Conservation (phyloP, 2,797 vertebrate species). For the Molossus molossus region DNA sequence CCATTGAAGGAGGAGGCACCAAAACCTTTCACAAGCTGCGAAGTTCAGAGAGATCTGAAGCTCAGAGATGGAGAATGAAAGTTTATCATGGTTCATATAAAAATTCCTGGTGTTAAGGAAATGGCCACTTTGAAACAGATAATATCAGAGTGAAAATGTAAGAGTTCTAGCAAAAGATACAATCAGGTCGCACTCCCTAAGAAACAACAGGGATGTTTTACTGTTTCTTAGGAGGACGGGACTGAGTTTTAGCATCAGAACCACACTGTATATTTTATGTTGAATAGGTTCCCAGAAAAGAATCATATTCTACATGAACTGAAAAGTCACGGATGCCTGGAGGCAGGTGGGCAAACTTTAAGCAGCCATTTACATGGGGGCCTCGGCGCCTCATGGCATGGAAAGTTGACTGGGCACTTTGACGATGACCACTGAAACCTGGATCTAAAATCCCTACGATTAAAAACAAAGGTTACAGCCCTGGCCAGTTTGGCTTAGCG, state of each 20-base stretch:
- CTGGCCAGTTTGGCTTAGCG: too few species aligned
- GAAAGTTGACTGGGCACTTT: slow-evolving; percentile 14
- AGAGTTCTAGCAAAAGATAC: slow-evolving; percentile 31
- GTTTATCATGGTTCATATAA: slow-evolving; percentile 40
- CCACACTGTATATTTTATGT: background rate
- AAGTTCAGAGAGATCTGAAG: background rate
- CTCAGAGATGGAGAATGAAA: background rate
- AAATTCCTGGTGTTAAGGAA: slow-evolving; percentile 51
- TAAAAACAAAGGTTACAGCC: background rate
- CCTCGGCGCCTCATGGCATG: background rate
- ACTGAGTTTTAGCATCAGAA: slow-evolving; percentile 45
- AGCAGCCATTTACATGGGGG: background rate
- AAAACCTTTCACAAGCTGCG: background rate
- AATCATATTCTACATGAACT: background rate
- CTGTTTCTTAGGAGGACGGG: background rate
- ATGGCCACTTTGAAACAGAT: slow-evolving; percentile 30
- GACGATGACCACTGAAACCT: background rate
- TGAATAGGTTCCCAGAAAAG: background rate
- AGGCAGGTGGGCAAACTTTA: background rate
- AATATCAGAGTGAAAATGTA: slow-evolving; percentile 50
- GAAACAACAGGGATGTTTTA: background rate
- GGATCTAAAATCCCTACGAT: background rate
- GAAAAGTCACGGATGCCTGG: background rate
- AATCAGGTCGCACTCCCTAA: background rate
- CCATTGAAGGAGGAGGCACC: background rate